Evolutionary conservation across 2,113 vertebrate species (phyloP).

Genomic region (Cottus gobio): DNA sequence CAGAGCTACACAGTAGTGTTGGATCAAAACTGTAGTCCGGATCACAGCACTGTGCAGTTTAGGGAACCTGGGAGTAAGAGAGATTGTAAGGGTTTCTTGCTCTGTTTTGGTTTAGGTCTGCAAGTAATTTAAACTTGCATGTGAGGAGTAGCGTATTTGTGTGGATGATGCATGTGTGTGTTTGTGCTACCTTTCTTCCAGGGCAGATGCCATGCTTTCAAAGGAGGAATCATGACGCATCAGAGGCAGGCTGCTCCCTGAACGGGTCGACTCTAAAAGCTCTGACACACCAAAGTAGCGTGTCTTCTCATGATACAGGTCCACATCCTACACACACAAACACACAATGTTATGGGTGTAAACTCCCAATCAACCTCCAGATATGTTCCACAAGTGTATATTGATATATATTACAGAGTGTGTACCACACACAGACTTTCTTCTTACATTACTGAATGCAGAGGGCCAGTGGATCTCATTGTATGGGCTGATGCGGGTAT

Average conservation of each 20-base stretch:
- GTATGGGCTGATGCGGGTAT: slow-evolving; percentile 94
- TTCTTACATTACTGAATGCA: slow-evolving; percentile 89
- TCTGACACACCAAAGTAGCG: slow-evolving; percentile 96
- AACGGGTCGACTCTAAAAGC: slow-evolving; percentile 92
- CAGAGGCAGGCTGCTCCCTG: slow-evolving; percentile 91
- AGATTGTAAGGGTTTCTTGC: neutral
- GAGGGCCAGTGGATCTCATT: slow-evolving; percentile 97
- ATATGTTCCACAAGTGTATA: neutral
- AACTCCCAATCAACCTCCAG: neutral
- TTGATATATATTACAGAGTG: neutral
- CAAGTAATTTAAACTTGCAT: neutral
- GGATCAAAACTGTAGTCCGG: slow-evolving; percentile 93
- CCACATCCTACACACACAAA: slow-evolving; percentile 84
- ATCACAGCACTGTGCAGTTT: slow-evolving; percentile 95
- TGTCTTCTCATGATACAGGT: slow-evolving; percentile 92
- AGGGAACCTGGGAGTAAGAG: slow-evolving; percentile 86
- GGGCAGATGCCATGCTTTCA: slow-evolving; percentile 92
- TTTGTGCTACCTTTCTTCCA: slow-evolving; percentile 90
- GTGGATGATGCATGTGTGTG: slow-evolving; percentile 4
- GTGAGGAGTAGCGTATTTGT: neutral
- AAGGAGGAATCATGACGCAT: slow-evolving; percentile 95
- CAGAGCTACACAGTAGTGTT: slow-evolving; percentile 95
- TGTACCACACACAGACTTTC: neutral
- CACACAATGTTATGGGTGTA: neutral
- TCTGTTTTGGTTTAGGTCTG: neutral